Conservation (phyloP, 1,140 invertebrate genomes). For the Trichogramma pretiosum region DNA sequence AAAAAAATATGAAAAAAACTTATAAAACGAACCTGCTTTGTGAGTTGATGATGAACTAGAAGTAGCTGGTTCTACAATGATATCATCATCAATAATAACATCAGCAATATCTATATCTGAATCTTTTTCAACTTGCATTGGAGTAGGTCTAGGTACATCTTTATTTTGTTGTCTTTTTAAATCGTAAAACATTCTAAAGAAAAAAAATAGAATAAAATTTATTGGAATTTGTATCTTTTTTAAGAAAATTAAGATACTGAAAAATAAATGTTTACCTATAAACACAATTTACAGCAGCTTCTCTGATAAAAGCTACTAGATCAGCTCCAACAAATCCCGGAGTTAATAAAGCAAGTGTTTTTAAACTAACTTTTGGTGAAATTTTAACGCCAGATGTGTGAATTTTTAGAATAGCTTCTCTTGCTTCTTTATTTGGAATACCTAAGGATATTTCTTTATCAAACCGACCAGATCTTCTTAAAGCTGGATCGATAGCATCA, state of each 20-base stretch:
- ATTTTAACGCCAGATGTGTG: slow-evolving; percentile 60
- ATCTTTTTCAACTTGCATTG: not conserved
- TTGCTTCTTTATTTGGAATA: slow-evolving; percentile 78
- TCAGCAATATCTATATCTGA: slow-evolving; percentile 23
- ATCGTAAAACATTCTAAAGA: slow-evolving; percentile 21
- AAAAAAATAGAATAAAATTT: not conserved
- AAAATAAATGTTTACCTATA: slow-evolving; percentile 47
- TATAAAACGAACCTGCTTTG: no score
- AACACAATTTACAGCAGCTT: slow-evolving; percentile 80
- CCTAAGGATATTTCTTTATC: slow-evolving; percentile 90
- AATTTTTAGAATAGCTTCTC: slow-evolving; percentile 67
- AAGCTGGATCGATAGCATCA: slow-evolving; percentile 85
- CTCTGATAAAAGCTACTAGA: slow-evolving; percentile 73
- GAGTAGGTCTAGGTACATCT: slow-evolving; percentile 16
- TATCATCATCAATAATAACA: slow-evolving; percentile 6
- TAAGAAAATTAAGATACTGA: slow-evolving; percentile 1
- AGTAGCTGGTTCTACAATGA: no score
- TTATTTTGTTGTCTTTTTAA: slow-evolving; percentile 17
- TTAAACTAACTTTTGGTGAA: slow-evolving; percentile 58
- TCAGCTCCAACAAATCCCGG: slow-evolving; percentile 98
- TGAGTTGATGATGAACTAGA: no score
- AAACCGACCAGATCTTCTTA: slow-evolving; percentile 82
- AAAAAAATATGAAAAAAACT: no score
- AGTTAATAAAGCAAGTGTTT: slow-evolving; percentile 68
- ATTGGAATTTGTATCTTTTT: not conserved